Evolutionary conservation across 2,888 invertebrate genomes (phyloP), one percentile per base, ranked within the genome.

Genomic region (Boloria selene): DNA sequence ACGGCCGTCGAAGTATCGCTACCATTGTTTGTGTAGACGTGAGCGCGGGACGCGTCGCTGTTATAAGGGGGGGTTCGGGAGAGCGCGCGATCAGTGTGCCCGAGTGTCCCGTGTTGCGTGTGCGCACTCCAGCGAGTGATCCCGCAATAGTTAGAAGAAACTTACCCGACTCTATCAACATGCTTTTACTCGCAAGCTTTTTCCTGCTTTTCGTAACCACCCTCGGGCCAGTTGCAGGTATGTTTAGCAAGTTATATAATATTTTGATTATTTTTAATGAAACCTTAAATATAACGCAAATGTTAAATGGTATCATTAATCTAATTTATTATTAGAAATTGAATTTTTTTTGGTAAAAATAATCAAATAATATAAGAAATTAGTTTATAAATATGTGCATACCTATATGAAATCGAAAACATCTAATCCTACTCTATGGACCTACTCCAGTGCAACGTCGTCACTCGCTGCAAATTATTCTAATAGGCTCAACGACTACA

Each of bases 141-240:
- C 79, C 75, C 77, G 70, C 76, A 76, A 70, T 61, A 67, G 69
- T 73, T 71, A 77, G 75, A 75, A 76, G 70, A 77, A 72, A 74
- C 69, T 75, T 76, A 77, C 76, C 77, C 79, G 75, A 78, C 76
- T 78, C 75, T 78, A 73, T 78, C 78, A 79, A 78, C 77, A 92
- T 92, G 92, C 90, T 87, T 80, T 84, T 93, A 82, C 83, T 93
- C 81, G 93, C 93, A 81, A 86, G 93, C 79, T 89, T 93, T 82
- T 82, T 93, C 75, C 79, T 93, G 85, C 87, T 93, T 78, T 84
- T 88, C 81, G 92, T 91, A 83, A 91, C 91, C 77, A 90, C 89
- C 79, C 79, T 90, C 69, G 86, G 87, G 77, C 93, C 93, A 69
- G 88, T 88, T 62, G 86, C 93, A 92, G 94, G 94, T 94, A 90